These are phyloP conservation scores for Quiscalus mexicanus DNA, from an alignment of 2,113 vertebrate species.

Conservation along the genomic window DNA sequence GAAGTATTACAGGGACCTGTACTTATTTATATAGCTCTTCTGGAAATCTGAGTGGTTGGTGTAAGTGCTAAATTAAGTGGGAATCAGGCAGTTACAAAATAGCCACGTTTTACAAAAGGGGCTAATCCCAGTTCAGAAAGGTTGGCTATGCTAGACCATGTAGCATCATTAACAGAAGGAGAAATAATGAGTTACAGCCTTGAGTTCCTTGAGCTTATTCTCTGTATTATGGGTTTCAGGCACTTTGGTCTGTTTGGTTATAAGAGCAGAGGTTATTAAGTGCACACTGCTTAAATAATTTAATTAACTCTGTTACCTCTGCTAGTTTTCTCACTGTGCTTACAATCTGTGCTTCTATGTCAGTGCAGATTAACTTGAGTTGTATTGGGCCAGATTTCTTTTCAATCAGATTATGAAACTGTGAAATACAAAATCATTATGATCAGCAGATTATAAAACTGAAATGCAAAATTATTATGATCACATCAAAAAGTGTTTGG, in stretches of 20 bases:
- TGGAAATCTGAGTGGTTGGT: background rate
- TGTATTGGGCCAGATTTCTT: background rate
- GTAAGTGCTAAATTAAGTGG: background rate
- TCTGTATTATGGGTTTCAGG: background rate
- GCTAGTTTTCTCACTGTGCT: background rate
- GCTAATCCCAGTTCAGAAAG: background rate
- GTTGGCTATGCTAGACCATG: background rate
- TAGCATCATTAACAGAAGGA: background rate
- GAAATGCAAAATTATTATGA: background rate
- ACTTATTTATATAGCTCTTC: background rate
- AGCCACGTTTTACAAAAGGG: background rate
- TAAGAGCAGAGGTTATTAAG: background rate
- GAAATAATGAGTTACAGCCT: background rate
- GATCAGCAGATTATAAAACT: background rate
- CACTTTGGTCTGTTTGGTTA: background rate
- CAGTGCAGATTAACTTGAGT: background rate
- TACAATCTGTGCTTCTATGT: fast-evolving
- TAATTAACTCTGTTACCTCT: background rate
- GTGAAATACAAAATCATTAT: background rate
- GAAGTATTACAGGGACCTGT: background rate
- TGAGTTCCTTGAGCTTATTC: background rate
- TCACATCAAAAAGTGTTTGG: background rate
- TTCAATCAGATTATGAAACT: background rate
- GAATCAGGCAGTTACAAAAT: background rate
- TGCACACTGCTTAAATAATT: background rate